These are phyloP conservation scores for Luidia sarsii DNA, from an alignment of 53 echinoderm and acorn worm genomes.

Conservation along the genomic window DNA sequence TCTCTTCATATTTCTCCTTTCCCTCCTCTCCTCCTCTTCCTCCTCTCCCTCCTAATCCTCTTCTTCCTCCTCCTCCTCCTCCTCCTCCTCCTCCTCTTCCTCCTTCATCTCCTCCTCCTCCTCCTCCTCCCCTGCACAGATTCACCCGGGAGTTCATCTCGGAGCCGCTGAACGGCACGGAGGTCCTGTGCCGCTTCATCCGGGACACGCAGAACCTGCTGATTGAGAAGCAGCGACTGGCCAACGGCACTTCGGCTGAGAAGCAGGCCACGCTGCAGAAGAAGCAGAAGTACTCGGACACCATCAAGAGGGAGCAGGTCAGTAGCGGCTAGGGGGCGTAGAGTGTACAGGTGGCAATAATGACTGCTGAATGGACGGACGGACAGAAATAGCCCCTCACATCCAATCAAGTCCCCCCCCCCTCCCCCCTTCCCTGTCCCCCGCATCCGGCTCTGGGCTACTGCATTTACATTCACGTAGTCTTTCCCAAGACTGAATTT, in stretches of 20 bases:
- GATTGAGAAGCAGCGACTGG: constrained; percentile 50
- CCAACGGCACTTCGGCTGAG: neutral
- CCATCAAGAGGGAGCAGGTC: constrained; percentile 69
- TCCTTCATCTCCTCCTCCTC: neutral
- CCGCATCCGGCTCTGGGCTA: no score
- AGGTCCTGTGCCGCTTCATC: constrained; percentile 68
- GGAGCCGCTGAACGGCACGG: constrained; percentile 60
- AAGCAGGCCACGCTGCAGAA: constrained; percentile 56
- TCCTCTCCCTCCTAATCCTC: no score
- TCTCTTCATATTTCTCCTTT: no score
- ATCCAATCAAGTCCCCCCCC: no score
- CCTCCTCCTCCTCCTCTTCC: neutral
- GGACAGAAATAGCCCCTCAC: no score
- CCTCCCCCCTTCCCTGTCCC: no score
- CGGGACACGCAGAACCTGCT: constrained; percentile 76
- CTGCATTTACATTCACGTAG: no score
- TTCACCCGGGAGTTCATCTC: constrained; percentile 80
- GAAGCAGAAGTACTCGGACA: constrained; percentile 63
- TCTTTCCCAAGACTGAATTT: no score
- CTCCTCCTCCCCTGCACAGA: constrained; percentile 37
- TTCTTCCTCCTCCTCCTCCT: neutral
- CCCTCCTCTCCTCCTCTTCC: no score
- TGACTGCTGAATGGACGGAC: no score
- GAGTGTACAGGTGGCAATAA: no score
- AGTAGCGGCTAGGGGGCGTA: no score